phyloP scores from a whole-genome alignment of 2,888 invertebrate genomes.

The Trichopria drosophilae region DNA sequence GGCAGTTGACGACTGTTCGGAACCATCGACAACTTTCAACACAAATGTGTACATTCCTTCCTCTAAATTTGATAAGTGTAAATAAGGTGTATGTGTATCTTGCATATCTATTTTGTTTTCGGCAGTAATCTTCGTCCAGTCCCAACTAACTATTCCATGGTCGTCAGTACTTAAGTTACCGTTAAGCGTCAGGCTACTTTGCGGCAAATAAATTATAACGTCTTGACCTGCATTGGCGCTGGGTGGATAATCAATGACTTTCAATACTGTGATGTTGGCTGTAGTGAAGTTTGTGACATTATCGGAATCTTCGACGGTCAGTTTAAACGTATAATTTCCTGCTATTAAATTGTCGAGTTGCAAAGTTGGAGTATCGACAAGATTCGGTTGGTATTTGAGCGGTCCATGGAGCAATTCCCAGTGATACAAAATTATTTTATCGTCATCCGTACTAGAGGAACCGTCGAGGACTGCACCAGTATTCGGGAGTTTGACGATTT shows the following conservation, averaged over 20 bases:
- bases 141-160: conserved; percentile 90
- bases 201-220: conserved; percentile 86
- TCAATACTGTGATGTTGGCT: conserved; percentile 86
- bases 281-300: conserved; percentile 82
- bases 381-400: conserved; percentile 76
- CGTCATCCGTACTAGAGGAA: conserved; percentile 77
- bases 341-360: conserved; percentile 83
- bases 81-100: conserved; percentile 86
- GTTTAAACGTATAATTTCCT: conserved; percentile 84
- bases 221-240: conserved; percentile 92
- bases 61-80: conserved; percentile 86
- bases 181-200: conserved; percentile 80
- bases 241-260: conserved; percentile 92
- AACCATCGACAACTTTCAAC: conserved; percentile 88
- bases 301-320: conserved; percentile 91
- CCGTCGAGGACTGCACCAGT: conserved; percentile 89
- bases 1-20: conserved; percentile 83
- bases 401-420: conserved; percentile 93
- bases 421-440: conserved; percentile 82
- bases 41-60: conserved; percentile 94
- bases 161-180: conserved; percentile 92
- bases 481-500: conserved; percentile 87
- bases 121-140: conserved; percentile 92
- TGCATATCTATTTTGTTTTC: conserved; percentile 94
- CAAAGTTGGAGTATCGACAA: conserved; percentile 79